Percentiles rank a stretch among this genome's conserved stretches.
Conservation (phyloP, 2,797 vertebrate genomes). For the Hydrolagus colliei region DNA sequence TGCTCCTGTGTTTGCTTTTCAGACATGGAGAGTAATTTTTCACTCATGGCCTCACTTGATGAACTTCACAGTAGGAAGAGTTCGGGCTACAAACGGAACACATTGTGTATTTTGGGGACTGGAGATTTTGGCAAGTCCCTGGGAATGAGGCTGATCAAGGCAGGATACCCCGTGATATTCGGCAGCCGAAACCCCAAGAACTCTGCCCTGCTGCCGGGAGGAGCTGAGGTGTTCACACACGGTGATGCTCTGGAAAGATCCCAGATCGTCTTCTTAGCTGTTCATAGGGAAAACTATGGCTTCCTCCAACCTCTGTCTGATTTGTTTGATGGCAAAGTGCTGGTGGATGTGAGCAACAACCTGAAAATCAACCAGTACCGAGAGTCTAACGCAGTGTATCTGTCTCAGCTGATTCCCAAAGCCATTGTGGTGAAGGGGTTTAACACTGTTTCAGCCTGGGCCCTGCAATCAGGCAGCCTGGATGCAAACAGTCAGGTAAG, state of each 20-base stretch:
- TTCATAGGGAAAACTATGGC: slow-evolving; percentile 74
- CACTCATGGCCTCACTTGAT: slow-evolving; percentile 48
- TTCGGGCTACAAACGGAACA: slow-evolving; percentile 45
- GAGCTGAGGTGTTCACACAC: slow-evolving; percentile 61
- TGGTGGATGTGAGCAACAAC: slow-evolving; percentile 94
- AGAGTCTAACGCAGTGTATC: slow-evolving; percentile 72
- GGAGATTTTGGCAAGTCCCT: slow-evolving; percentile 81
- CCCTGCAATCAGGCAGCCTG: slow-evolving; percentile 69
- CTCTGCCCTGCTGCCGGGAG: slow-evolving; percentile 62
- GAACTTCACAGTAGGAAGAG: slow-evolving; percentile 34
- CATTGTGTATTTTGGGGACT: slow-evolving; percentile 78
- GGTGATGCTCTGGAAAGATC: slow-evolving; percentile 63
- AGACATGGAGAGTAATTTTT: slow-evolving; percentile 52
- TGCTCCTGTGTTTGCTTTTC: slow-evolving; percentile 33
- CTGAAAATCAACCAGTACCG: slow-evolving; percentile 71
- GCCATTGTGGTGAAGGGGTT: slow-evolving; percentile 83
- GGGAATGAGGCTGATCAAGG: slow-evolving; percentile 73
- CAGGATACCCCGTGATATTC: slow-evolving; percentile 71
- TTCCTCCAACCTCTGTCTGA: slow-evolving; percentile 60
- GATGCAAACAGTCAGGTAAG: slow-evolving; percentile 76
- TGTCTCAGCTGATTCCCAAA: slow-evolving; percentile 66
- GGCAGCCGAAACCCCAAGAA: slow-evolving; percentile 62
- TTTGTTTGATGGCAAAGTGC: slow-evolving; percentile 68
- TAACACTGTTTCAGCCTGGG: slow-evolving; percentile 80
- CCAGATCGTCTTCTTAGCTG: slow-evolving; percentile 64